A percentile compares a stretch with the other conserved stretches of the same genome.
These are phyloP conservation scores for Sternarchorhynchus goeldii DNA, from an alignment of 2,797 vertebrate species.

Conservation along the genomic window DNA sequence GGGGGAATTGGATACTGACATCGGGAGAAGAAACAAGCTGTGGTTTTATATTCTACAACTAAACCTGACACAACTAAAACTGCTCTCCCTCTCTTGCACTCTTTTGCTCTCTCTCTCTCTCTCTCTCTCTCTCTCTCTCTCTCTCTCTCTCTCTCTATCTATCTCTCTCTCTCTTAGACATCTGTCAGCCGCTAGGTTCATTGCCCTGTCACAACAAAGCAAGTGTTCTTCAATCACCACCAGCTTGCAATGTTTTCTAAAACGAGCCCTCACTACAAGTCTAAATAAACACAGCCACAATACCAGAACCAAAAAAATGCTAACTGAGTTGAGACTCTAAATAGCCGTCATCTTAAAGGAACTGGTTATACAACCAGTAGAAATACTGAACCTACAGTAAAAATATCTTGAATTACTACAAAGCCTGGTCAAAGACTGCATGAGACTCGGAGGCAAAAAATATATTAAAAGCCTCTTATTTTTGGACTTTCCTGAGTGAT, in stretches of 20 bases:
- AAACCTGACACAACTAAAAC: conserved; percentile 65
- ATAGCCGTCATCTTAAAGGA: not conserved
- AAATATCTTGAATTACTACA: conserved; percentile 43
- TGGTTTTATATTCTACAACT: conserved; percentile 66
- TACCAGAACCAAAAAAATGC: conserved; percentile 56
- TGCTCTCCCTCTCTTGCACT: conserved; percentile 58
- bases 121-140: conserved; percentile 30
- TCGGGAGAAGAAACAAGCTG: conserved; percentile 50
- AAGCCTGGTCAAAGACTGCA: conserved; percentile 5
- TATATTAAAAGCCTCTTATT: conserved; percentile 52
- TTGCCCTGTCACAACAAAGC: conserved; percentile 74
- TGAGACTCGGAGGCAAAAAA: conserved; percentile 40
- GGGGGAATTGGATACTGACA: conserved; percentile 68
- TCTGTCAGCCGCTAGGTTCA: conserved; percentile 74
- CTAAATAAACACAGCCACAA: conserved; percentile 67
- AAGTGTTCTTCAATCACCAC: conserved; percentile 67
- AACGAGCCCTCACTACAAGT: conserved; percentile 57
- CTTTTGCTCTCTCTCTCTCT: conserved; percentile 2
- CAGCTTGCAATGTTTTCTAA: conserved; percentile 63
- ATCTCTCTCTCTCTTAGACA: conserved; percentile 57
- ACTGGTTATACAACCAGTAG: conserved; percentile 6
- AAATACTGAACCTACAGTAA: conserved; percentile 57
- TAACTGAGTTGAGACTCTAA: conserved; percentile 40
- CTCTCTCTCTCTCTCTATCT: conserved; percentile 15
- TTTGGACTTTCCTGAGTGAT: conserved; percentile 58